Evolutionary conservation across 2,113 vertebrate genomes (phyloP).

Genomic region (Gallinago jamesoni): DNA sequence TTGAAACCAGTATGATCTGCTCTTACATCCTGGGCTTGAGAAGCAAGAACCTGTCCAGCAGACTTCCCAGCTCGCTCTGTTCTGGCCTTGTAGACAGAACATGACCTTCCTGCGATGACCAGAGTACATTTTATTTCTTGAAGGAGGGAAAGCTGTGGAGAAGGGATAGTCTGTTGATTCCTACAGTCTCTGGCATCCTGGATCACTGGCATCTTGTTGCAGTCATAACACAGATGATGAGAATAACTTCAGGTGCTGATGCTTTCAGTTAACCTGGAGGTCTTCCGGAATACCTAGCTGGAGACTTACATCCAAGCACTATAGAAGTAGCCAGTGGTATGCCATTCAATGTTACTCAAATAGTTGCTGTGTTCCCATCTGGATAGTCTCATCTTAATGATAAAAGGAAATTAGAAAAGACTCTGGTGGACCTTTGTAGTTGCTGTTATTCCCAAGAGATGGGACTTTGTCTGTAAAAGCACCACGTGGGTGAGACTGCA

Average conservation of each 20-base stretch:
- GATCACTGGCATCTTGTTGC: not conserved
- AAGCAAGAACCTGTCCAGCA: not conserved
- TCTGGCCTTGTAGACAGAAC: not conserved
- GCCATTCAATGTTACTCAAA: not conserved
- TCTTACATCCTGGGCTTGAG: not conserved
- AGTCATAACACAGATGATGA: not conserved
- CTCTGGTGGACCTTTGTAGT: not conserved
- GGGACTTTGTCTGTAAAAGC: not conserved
- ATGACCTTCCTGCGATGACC: not conserved
- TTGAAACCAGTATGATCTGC: not conserved
- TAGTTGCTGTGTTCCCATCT: not conserved
- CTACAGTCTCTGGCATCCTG: not conserved
- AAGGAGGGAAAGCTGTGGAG: not conserved
- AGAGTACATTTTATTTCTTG: not conserved
- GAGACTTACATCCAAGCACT: not conserved
- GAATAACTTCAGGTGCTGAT: not conserved
- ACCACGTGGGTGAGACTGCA: not conserved
- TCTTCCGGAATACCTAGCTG: not conserved
- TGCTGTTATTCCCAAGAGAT: not conserved
- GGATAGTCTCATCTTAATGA: not conserved
- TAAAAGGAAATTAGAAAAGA: not conserved
- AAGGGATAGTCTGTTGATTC: not conserved
- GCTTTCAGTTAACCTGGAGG: not conserved
- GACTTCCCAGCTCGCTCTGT: not conserved
- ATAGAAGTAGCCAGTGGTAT: not conserved